Evolutionary conservation across 2,113 vertebrate genomes (phyloP).

Genomic region (Isichthys henryi): DNA sequence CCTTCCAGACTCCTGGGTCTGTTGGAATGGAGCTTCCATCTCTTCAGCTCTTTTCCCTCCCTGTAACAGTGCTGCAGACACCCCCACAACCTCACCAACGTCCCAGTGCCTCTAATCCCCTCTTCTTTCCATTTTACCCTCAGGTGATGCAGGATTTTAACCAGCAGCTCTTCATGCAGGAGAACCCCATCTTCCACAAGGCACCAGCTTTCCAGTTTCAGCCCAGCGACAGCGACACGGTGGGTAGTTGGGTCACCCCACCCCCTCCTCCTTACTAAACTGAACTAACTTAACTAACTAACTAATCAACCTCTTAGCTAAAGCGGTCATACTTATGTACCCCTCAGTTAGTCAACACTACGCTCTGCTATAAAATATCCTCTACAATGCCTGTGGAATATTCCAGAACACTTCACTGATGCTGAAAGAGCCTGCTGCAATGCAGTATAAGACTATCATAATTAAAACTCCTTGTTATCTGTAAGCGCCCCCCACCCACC

Average conservation of each 20-base stretch:
- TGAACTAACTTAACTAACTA: not conserved
- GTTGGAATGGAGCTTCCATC: not conserved
- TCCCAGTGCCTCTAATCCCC: not conserved
- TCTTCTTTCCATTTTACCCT: conserved; percentile 23
- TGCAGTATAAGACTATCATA: not conserved
- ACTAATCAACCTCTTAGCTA: not conserved
- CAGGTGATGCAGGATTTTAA: conserved; percentile 93
- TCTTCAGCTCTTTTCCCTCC: not conserved
- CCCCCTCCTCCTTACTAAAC: not conserved
- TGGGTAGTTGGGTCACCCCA: conserved; percentile 52
- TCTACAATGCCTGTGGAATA: not conserved
- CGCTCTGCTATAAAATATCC: not conserved
- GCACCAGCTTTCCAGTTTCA: conserved; percentile 93
- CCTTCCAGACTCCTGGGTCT: not conserved
- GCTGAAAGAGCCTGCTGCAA: not conserved
- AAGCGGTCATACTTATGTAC: not conserved
- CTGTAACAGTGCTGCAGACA: not conserved
- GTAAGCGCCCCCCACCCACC: not conserved
- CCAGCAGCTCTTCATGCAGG: conserved; percentile 90
- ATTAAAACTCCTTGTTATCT: not conserved
- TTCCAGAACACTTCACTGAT: not conserved
- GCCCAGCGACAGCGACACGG: conserved; percentile 85
- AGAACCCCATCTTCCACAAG: conserved; percentile 89
- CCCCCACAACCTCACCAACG: not conserved
- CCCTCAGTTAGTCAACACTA: not conserved